A percentile compares a stretch with the other conserved stretches of the same genome.
These are phyloP conservation scores for Caloenas nicobarica DNA, from an alignment of 2,113 vertebrate genomes.

Conservation along the genomic window DNA sequence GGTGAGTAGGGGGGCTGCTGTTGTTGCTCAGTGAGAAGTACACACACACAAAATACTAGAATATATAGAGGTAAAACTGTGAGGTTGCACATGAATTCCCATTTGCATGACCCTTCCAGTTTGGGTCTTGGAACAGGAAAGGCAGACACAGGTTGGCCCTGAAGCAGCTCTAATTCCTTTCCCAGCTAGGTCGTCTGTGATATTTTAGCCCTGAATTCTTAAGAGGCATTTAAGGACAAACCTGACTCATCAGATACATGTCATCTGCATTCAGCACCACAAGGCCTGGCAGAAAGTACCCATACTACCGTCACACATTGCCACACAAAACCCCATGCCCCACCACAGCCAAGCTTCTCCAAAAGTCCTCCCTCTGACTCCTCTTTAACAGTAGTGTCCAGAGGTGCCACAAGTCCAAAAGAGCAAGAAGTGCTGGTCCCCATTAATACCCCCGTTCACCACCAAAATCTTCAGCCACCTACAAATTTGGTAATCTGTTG, in stretches of 20 bases:
- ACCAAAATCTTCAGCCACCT: background rate
- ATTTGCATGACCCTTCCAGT: background rate
- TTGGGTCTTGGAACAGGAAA: background rate
- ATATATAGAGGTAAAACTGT: background rate
- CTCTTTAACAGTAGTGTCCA: rapidly evolving
- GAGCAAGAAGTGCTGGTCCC: background rate
- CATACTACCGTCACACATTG: background rate
- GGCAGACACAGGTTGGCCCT: background rate
- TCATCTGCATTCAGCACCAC: background rate
- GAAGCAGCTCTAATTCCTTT: background rate
- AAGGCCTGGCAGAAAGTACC: background rate
- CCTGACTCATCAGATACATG: background rate
- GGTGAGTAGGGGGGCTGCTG: no score
- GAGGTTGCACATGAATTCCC: background rate
- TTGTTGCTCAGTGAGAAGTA: background rate
- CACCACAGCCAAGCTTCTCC: background rate
- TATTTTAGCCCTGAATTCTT: background rate
- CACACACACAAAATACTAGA: background rate
- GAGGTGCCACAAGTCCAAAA: background rate
- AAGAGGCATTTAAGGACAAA: background rate
- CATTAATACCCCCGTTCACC: background rate
- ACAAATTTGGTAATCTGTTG: background rate
- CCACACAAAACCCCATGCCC: background rate
- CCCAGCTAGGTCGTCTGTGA: background rate
- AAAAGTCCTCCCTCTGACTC: background rate